Evolutionary conservation across 1,140 invertebrate species (phyloP).

Genomic region (Carposina sasakii): DNA sequence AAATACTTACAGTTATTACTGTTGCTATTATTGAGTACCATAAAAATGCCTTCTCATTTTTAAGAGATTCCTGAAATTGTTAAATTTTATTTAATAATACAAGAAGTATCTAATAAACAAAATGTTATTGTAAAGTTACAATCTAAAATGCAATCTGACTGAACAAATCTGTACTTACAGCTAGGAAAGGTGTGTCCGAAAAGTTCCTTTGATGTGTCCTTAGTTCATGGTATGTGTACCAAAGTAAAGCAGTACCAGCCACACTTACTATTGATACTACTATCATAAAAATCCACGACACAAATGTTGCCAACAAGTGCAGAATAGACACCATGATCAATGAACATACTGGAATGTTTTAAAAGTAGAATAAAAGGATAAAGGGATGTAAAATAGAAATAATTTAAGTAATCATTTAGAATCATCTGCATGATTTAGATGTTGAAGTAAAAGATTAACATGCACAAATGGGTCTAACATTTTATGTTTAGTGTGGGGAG

Average conservation of each 20-base stretch:
- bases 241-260: conserved; percentile 84
- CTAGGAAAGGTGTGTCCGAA: conserved; percentile 53
- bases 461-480: no score
- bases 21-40: conserved; percentile 91
- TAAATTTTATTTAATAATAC: conserved; percentile 8
- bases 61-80: conserved; percentile 84
- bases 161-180: conserved; percentile 43
- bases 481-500: no score
- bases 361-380: no score
- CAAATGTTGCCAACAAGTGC: conserved; percentile 85
- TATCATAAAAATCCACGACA: conserved; percentile 91
- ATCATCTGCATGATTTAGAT: no score
- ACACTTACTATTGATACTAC: conserved; percentile 83
- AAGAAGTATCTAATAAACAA: conserved; percentile 4
- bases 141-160: no score
- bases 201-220: conserved; percentile 79
- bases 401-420: no score
- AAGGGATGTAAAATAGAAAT: no score
- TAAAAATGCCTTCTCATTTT: conserved; percentile 90
- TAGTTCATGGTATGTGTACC: conserved; percentile 91
- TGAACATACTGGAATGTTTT: conserved; percentile 86
- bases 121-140: not conserved
- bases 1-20: conserved; percentile 82
- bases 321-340: conserved; percentile 88
- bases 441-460: no score